A percentile compares a stretch with the other conserved stretches of the same genome.
phyloP scores from a whole-genome alignment of 2,797 vertebrate genomes.

The Chaenodraco wilsoni region DNA sequence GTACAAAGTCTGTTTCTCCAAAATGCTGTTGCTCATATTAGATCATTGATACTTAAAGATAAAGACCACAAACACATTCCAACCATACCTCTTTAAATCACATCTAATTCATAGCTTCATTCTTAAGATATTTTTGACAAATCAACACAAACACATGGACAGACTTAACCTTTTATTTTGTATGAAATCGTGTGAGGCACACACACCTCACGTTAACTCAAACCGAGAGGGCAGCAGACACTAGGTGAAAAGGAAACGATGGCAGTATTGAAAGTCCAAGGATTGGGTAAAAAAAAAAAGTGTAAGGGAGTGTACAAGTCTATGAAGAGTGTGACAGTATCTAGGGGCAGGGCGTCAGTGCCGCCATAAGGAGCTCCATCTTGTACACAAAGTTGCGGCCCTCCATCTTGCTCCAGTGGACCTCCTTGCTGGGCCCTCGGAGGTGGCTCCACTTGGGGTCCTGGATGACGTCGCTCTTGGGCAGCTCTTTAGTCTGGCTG shows the following conservation, averaged over 20 bases:
- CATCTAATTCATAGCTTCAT: background rate
- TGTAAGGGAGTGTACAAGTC: background rate
- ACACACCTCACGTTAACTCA: background rate
- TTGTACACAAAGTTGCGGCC: conserved; percentile 98
- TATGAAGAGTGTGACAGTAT: background rate
- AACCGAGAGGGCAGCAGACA: background rate
- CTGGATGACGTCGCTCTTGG: conserved; percentile 93
- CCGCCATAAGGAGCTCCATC: conserved; percentile 98
- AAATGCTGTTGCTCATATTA: background rate
- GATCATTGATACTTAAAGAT: background rate
- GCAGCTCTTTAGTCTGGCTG: conserved; percentile 92
- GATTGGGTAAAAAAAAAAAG: background rate
- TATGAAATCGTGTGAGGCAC: conserved; percentile 21
- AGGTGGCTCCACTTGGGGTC: conserved; percentile 95
- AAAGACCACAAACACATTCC: background rate
- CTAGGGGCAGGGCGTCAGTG: conserved; percentile 89
- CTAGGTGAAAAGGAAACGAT: background rate
- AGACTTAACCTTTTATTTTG: conserved; percentile 4
- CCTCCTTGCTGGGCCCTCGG: conserved; percentile 91
- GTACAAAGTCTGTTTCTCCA: background rate
- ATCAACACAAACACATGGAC: background rate
- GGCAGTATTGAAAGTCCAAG: background rate
- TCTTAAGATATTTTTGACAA: background rate
- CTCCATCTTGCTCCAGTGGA: conserved; percentile 98
- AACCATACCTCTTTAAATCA: background rate